These are phyloP conservation scores for Centroberyx gerrardi DNA, from an alignment of 2,797 vertebrate species.

Conservation along the genomic window DNA sequence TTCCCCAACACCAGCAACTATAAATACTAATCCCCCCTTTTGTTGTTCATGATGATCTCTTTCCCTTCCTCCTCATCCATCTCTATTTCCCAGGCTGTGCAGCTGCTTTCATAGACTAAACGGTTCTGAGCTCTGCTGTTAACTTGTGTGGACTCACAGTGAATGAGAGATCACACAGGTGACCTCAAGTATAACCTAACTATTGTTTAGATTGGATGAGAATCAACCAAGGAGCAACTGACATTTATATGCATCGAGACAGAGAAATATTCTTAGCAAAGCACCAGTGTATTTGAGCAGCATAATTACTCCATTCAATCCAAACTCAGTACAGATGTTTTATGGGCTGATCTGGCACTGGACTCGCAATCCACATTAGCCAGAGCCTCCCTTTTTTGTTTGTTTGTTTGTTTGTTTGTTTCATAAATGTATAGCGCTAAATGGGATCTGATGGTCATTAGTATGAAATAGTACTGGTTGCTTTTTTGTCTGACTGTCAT, in stretches of 20 bases:
- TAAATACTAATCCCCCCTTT: not conserved
- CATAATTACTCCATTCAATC: slow-evolving; percentile 28
- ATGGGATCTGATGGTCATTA: slow-evolving; percentile 20
- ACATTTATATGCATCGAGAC: slow-evolving; percentile 17
- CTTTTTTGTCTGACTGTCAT: not conserved
- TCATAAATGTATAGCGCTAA: not conserved
- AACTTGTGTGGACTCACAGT: not conserved
- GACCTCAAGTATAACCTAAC: slow-evolving; percentile 20
- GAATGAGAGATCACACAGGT: slow-evolving; percentile 23
- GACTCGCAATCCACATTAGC: slow-evolving; percentile 7
- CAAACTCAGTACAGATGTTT: slow-evolving; percentile 43
- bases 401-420: not conserved
- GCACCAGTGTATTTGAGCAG: slow-evolving; percentile 19
- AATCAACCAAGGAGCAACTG: slow-evolving; percentile 13
- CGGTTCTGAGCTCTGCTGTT: not conserved
- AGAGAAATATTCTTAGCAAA: slow-evolving; percentile 26
- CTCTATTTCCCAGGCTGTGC: not conserved
- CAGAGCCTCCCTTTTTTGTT: not conserved
- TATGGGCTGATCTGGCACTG: slow-evolving; percentile 37
- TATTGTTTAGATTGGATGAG: slow-evolving; percentile 38
- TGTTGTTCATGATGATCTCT: not conserved
- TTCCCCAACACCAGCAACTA: not conserved
- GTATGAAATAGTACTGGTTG: slow-evolving; percentile 1
- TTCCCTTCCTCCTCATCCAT: not conserved
- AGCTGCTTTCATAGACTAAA: not conserved